A percentile compares a stretch with the other conserved stretches of the same genome.
Conservation (phyloP, 2,888 invertebrate genomes). For the Lasioglossum vierecki region DNA sequence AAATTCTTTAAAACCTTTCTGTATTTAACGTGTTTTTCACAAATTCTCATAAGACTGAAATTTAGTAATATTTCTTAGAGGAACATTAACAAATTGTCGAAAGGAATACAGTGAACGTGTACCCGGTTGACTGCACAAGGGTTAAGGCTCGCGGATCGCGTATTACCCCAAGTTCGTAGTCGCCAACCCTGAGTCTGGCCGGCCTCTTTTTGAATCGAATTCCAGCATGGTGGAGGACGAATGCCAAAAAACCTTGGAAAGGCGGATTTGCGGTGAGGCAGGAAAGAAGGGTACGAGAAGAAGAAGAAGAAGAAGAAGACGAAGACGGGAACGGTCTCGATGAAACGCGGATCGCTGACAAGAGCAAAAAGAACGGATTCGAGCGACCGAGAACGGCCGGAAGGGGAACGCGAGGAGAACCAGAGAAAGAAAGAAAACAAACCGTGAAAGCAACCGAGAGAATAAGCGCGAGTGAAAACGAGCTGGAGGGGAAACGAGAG, state of each 20-base stretch:
- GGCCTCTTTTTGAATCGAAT: neutral
- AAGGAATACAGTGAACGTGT: no score
- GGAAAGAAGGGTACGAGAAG: slow-evolving; percentile 18
- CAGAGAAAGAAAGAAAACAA: neutral
- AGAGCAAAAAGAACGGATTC: slow-evolving; percentile 18
- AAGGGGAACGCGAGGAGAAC: neutral
- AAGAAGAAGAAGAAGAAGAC: slow-evolving; percentile 23
- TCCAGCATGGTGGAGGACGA: neutral
- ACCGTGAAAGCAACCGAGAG: slow-evolving; percentile 1
- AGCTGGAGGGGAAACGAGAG: neutral
- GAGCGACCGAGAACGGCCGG: neutral
- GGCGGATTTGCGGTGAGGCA: slow-evolving; percentile 14
- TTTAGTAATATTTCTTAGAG: no score
- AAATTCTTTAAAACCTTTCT: no score
- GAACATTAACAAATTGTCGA: no score
- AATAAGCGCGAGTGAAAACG: neutral
- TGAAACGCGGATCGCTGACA: slow-evolving; percentile 29
- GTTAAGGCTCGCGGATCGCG: neutral
- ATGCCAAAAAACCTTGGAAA: slow-evolving; percentile 24
- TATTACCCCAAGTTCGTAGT: neutral
- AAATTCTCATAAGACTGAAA: no score
- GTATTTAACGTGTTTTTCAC: no score
- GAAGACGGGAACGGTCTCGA: slow-evolving; percentile 25
- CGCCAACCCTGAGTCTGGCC: neutral
- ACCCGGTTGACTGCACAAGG: no score